Base-by-base conservation (phyloP, 2,888 invertebrate species). In the Iselma pallidipennis region DNA sequence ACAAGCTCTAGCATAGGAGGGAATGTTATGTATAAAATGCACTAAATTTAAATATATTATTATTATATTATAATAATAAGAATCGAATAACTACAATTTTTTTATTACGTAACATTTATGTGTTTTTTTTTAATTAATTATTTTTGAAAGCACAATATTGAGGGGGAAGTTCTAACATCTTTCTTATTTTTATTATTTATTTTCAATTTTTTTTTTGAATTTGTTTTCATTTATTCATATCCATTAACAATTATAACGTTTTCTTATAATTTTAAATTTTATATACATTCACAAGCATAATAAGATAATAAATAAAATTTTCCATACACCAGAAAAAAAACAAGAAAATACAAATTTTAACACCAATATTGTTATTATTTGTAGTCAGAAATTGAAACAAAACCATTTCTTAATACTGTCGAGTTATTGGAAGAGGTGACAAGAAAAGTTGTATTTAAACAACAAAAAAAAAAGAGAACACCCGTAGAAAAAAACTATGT, bases 81-180 rank as follows among this genome's bases (percentile, higher is more conserved):
- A n/a, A 10, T 52, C 31, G 33, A 7, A 21, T 55, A 59, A 59
- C 63, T 66, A 66, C 65, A 64, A 61, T 25, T 56, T n/a, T 51
- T 50, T 14, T 61, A 57, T 49, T 26, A 26, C 49, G 49, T 64
- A 65, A 67, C 65, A 64, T 65, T 55, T 49, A 68, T 28, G 14
- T 55, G 63, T 59, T 45, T n/a, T n/a, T n/a, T n/a, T n/a, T n/a
- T n/a, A n/a, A n/a, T n/a, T n/a, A n/a, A 51, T 21, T 61, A 45
- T 66, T 29, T 53, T 66, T 48, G 68, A 67, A 73, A 72, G 73
- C 71, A 71, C 68, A 67, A 71, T 73, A 71, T 71, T 66, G 59
- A 52, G 66, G 66, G 63, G 66, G 58, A 69, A 60, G 62, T 66
- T 67, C 66, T 63, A 66, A 66, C 66, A 70, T 66, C 56, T 16